These are phyloP conservation scores for Aspidapion aeneum DNA, from an alignment of 2,888 invertebrate species.

Conservation along the genomic window DNA sequence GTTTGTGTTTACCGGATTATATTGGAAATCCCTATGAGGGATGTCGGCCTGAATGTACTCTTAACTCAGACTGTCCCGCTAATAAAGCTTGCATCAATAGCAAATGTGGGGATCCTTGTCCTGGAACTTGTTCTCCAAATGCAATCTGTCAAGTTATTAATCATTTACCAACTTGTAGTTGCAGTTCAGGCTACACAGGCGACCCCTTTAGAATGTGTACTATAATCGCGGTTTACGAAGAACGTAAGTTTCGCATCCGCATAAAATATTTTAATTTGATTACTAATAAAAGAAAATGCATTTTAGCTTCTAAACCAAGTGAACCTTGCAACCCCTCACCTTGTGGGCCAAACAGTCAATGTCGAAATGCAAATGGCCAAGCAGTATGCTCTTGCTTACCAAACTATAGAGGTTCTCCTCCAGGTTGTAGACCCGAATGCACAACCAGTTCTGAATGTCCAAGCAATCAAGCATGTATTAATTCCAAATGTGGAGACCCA, in stretches of 20 bases:
- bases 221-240: conserved; percentile 33
- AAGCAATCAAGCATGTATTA: conserved; percentile 74
- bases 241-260: conserved; percentile 28
- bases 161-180: conserved; percentile 62
- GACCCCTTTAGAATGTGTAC: conserved; percentile 57
- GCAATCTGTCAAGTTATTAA: conserved; percentile 63
- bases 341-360: conserved; percentile 79
- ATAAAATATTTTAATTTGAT: too few species aligned
- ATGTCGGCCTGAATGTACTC: conserved; percentile 61
- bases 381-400: conserved; percentile 77
- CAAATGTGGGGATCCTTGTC: conserved; percentile 62
- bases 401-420: conserved; percentile 71
- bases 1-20: conserved; percentile 57
- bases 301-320: conserved; percentile 36
- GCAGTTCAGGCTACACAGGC: conserved; percentile 58
- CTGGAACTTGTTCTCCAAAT: conserved; percentile 61
- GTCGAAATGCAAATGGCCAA: conserved; percentile 64
- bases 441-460: conserved; percentile 78
- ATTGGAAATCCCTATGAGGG: conserved; percentile 63
- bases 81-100: conserved; percentile 64
- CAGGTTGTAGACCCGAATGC: conserved; percentile 81
- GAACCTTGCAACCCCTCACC: conserved; percentile 75
- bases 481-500: conserved; percentile 78
- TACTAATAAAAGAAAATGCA: not conserved
- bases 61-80: conserved; percentile 63